Base-by-base conservation (phyloP, 1,140 invertebrate species). In the Chironomus striatipennis region DNA sequence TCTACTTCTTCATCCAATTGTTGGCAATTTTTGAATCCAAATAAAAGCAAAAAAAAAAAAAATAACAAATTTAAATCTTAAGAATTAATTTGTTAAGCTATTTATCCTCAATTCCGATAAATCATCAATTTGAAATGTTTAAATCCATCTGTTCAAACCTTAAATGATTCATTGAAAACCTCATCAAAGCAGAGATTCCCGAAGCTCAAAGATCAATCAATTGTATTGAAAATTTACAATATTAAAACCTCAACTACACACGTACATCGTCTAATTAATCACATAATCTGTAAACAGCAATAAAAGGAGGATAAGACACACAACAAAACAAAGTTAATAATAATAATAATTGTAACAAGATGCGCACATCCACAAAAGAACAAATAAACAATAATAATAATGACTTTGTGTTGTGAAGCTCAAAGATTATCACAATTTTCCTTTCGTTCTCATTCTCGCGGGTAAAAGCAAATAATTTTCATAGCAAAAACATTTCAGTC, bases 371-470 rank as follows among this genome's bases (percentile, higher is more conserved):
- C 47, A 57, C 47, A 57, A 12, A 15, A 57, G 9, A n/a, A n/a
- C 15, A 57, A 57, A n/a, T 57, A 57, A n/a, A 15, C n/a, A 34
- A 34, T 34, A 34, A 34, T 34, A 34, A 57, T 57, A 57, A 57
- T 57, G 47, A 57, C 47, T 57, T 57, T n/a, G 5, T 34, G 24
- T 57, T 15, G 47, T 10, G 24, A 34, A 34, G 24, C 1, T 34
- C 24, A 34, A 34, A 57, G 47, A 57, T 57, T 57, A 57, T 57
- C 47, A 57, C 47, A 57, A 57, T 57, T 57, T 57, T 57, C 47
- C 47, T 57, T 57, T 57, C 47, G 47, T 57, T 57, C 47, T 57
- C 47, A 57, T 57, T 57, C 47, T 57, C 47, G 47, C 47, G 47
- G 12, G 12, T n/a, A 5, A 57, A 12, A 57, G 9, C 47, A 57